Conservation (phyloP, 2,797 vertebrate species). For the Hozukius guyotensis region DNA sequence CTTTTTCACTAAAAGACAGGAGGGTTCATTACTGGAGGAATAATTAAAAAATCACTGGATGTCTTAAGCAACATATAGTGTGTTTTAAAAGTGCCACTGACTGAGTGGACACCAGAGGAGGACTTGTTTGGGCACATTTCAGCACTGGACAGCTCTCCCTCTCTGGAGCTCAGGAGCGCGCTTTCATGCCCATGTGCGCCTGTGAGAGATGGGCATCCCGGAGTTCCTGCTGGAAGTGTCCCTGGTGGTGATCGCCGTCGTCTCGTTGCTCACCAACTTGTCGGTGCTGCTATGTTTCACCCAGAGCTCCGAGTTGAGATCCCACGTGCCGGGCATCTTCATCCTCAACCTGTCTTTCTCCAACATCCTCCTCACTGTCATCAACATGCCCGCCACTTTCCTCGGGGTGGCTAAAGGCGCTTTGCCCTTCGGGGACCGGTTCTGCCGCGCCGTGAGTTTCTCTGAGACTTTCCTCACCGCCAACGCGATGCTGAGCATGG, state of each 20-base stretch:
- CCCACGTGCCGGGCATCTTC: slow-evolving; percentile 84
- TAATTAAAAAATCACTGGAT: background rate
- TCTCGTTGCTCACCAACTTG: slow-evolving; percentile 81
- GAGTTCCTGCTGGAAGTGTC: slow-evolving; percentile 83
- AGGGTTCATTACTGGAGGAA: background rate
- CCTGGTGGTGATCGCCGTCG: slow-evolving; percentile 79
- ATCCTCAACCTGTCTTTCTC: slow-evolving; percentile 85
- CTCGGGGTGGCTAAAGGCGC: slow-evolving; percentile 74
- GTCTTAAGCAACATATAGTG: background rate
- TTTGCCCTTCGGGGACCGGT: slow-evolving; percentile 72
- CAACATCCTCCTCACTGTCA: slow-evolving; percentile 83
- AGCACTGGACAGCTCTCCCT: slow-evolving; percentile 83
- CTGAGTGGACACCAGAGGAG: background rate
- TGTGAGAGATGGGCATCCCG: slow-evolving; percentile 83
- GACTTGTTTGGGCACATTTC: slow-evolving; percentile 56
- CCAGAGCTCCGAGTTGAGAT: slow-evolving; percentile 84
- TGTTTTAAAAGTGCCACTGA: background rate
- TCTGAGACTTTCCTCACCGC: slow-evolving; percentile 85
- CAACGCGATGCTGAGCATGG: slow-evolving; percentile 86
- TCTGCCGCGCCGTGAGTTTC: slow-evolving; percentile 79
- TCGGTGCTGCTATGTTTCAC: slow-evolving; percentile 86
- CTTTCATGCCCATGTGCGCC: slow-evolving; percentile 29
- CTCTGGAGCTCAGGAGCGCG: background rate
- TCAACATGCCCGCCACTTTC: slow-evolving; percentile 85
- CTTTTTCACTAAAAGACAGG: background rate